Evolutionary conservation across 2,797 vertebrate species (phyloP).

Genomic region (Silurus lanzhouensis): DNA sequence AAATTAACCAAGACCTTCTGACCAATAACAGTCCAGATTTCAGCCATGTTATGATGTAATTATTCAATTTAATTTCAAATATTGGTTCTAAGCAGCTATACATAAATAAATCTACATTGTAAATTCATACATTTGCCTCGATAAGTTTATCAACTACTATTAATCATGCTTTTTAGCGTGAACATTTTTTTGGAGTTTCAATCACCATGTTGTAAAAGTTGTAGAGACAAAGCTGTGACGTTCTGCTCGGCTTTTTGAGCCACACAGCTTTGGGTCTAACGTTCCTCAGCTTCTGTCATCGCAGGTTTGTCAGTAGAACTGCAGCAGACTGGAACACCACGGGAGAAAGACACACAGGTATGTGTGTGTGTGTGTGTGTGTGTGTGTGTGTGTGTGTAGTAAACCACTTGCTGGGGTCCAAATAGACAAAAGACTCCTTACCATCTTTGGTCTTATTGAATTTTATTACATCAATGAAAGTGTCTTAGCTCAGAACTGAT

Average conservation of each 20-base stretch:
- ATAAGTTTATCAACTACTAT: too few species aligned
- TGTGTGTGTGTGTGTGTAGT: not conserved
- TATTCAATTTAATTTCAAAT: too few species aligned
- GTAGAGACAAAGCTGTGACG: not conserved
- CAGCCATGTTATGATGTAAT: not conserved
- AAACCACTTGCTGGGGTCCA: slow-evolving; percentile 7
- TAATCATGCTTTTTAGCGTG: not conserved
- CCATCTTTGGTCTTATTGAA: slow-evolving; percentile 66
- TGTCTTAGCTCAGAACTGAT: slow-evolving; percentile 34
- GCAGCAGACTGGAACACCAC: slow-evolving; percentile 70
- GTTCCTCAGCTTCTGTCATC: slow-evolving; percentile 59
- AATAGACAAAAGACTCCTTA: slow-evolving; percentile 30
- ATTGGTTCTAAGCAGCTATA: too few species aligned
- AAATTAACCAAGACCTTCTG: not conserved
- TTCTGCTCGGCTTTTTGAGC: not conserved
- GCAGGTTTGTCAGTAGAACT: slow-evolving; percentile 51
- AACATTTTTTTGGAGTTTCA: not conserved
- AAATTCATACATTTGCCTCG: too few species aligned
- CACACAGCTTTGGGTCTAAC: not conserved
- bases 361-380: slow-evolving; percentile 12
- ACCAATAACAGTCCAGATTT: not conserved
- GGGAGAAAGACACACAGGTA: slow-evolving; percentile 50
- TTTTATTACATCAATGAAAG: slow-evolving; percentile 15
- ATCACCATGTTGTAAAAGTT: not conserved
- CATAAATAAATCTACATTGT: too few species aligned